Base-by-base conservation (phyloP, 1,140 invertebrate species). In the Trigoniulus corallinus region DNA sequence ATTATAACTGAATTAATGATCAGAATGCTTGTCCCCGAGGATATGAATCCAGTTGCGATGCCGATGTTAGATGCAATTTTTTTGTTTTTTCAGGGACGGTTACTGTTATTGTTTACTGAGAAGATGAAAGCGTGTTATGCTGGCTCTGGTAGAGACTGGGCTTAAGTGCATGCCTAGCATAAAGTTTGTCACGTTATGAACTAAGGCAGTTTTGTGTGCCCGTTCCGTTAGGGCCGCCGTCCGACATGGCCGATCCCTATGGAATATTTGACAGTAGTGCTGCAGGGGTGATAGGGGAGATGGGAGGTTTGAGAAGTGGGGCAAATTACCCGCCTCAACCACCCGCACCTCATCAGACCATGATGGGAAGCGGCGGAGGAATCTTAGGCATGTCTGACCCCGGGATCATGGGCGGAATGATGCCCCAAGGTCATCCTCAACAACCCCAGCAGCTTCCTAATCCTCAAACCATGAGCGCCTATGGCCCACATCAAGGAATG, bases 291-390 rank as follows among this genome's bases (percentile, higher is more conserved):
- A 50, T 12, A 52, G 56, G 42, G 40, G 57, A 47, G 43, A 55
- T 22, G 56, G 58, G 53, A 47, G 54, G 24, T 54, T 52, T 51
- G 57, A 57, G 43, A 54, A 55, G 42, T 47, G 54, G 4, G 54
- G 57, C 45, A 56, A 59, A 51, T 50, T 48, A 23, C 51, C 37
- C 18, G 21, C 20, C 52, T 23, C 21, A 26, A 37, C 15, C 44
- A 51, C 12, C 53, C 53, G 26, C 51, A 27, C 44, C 44, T 18
- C 58, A 50, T 53, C 58, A 55, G 47, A 54, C 54, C 48, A 59
- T 56, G 47, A 58, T 53, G 26, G 29, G 21, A 25, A 23, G 42
- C 48, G 57, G 57, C 23, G 57, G 57, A 42, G 53, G 29, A 51
- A 34, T 15, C 15, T 34, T 15, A 7, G 54, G 47, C 46, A 27